phyloP scores from a whole-genome alignment of 2,113 vertebrate species.

The Centropus unirufus region DNA sequence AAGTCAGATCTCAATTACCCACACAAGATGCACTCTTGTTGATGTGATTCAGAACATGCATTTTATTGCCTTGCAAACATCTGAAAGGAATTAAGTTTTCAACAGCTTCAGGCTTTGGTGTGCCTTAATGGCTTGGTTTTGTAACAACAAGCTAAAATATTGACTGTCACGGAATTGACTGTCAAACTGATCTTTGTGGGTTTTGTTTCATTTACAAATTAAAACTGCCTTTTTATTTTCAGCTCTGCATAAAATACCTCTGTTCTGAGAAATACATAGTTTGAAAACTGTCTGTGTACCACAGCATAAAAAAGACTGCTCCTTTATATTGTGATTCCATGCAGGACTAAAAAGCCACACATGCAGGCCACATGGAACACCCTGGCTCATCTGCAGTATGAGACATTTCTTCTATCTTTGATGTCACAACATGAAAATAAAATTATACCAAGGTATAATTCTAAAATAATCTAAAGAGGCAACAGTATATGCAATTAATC shows the following conservation, averaged over 20 bases:
- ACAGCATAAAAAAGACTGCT: background rate
- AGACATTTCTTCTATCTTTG: background rate
- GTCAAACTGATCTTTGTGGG: background rate
- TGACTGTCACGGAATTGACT: background rate
- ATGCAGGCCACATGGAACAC: rapidly evolving
- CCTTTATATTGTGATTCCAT: background rate
- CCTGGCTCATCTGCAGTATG: background rate
- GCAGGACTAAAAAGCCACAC: background rate
- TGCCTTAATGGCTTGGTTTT: background rate
- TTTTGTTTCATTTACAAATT: background rate
- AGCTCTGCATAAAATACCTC: background rate
- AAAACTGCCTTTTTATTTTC: background rate
- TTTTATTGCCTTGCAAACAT: background rate
- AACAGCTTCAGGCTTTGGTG: background rate
- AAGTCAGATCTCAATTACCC: background rate
- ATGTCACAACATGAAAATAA: background rate
- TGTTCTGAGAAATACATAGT: background rate
- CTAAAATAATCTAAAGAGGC: background rate
- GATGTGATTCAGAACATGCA: background rate
- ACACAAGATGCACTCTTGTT: background rate
- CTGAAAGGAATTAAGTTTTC: background rate
- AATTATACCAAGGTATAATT: background rate
- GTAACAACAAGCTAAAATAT: background rate
- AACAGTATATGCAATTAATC: background rate
- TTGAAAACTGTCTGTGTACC: background rate